phyloP scores from a whole-genome alignment of 2,113 vertebrate genomes.

The Procavia capensis region DNA sequence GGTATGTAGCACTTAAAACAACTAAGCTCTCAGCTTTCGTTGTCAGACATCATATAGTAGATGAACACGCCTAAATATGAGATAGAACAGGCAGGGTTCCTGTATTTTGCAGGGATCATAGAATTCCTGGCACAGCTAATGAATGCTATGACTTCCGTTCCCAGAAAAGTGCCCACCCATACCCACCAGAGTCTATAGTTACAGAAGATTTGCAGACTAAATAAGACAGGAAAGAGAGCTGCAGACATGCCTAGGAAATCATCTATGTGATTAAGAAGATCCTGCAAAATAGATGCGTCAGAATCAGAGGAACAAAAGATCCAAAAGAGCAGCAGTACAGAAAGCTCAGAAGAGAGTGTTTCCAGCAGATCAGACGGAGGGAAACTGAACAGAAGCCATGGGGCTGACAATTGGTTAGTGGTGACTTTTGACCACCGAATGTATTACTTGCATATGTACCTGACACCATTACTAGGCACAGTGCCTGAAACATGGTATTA shows the following conservation, averaged over 20 bases:
- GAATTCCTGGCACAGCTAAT: neutral
- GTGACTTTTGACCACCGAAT: neutral
- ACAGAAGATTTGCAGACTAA: conserved; percentile 19
- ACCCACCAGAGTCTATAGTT: neutral
- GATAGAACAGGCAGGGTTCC: neutral
- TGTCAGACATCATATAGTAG: neutral
- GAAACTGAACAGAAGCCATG: neutral
- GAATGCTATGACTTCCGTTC: neutral
- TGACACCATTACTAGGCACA: neutral
- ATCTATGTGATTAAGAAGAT: neutral
- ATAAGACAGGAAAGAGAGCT: neutral
- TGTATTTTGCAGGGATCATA: neutral
- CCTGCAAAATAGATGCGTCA: neutral
- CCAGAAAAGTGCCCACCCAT: neutral
- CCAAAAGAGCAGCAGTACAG: neutral
- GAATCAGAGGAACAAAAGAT: neutral
- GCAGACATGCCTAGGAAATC: neutral
- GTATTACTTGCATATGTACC: neutral
- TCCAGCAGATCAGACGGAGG: neutral
- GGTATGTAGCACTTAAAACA: too few species aligned
- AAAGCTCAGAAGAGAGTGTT: neutral
- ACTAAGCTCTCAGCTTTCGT: too few species aligned
- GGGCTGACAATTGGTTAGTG: neutral
- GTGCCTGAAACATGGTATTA: neutral
- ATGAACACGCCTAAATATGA: neutral